These are phyloP conservation scores for Nansenia antarctica DNA, from an alignment of 2,113 vertebrate species.

Conservation along the genomic window DNA sequence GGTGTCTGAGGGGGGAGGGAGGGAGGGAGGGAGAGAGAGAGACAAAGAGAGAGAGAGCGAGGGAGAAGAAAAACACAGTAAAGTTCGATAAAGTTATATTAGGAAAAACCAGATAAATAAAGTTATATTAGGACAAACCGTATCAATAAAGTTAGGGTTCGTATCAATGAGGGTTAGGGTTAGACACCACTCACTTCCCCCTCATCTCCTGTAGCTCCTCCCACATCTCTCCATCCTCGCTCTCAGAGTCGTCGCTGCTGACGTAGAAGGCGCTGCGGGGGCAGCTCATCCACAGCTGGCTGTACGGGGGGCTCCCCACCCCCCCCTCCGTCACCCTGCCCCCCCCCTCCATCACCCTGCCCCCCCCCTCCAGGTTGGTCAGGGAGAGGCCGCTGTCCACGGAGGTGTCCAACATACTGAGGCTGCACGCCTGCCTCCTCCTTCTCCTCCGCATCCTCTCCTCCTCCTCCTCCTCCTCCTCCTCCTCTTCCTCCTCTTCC, in stretches of 20 bases:
- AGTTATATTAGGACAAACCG: too few relatives aligned
- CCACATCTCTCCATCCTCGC: conserved; percentile 88
- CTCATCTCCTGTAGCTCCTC: conserved; percentile 90
- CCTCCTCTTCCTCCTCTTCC: conserved; percentile 32
- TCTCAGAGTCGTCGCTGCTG: conserved; percentile 92
- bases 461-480: conserved; percentile 40
- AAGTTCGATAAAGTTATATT: too few relatives aligned
- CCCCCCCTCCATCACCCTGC: conserved; percentile 48
- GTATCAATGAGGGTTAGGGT: not conserved
- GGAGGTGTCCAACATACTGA: conserved; percentile 67
- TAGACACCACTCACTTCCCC: conserved; percentile 83
- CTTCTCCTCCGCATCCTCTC: conserved; percentile 49
- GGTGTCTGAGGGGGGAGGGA: conserved; percentile 75
- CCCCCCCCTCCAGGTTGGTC: conserved; percentile 52
- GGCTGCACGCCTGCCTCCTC: conserved; percentile 57
- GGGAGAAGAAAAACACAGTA: not conserved
- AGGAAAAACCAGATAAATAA: too few relatives aligned
- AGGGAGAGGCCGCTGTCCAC: conserved; percentile 69
- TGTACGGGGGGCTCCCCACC: conserved; percentile 56
- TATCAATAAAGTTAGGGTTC: not conserved
- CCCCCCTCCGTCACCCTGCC: conserved; percentile 68
- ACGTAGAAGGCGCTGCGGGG: conserved; percentile 78
- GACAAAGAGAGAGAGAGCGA: not conserved
- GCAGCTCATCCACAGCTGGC: conserved; percentile 84
- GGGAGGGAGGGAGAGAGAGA: not conserved